phyloP scores from a whole-genome alignment of 2,888 invertebrate genomes.

The Tetrapedia diversipes region DNA sequence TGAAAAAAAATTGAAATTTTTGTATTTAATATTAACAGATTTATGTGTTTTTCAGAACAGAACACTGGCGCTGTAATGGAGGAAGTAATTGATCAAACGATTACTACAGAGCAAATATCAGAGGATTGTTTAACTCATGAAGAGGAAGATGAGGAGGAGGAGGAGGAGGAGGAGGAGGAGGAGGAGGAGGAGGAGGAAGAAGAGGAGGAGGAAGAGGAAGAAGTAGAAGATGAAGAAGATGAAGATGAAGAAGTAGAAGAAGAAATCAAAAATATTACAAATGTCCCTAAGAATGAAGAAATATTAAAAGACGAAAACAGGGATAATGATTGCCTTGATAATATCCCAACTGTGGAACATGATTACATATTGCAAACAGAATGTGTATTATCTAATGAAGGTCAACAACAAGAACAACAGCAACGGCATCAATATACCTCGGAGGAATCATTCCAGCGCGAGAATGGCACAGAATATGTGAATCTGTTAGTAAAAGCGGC shows the following conservation, averaged over 20 bases:
- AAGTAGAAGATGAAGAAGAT: not conserved
- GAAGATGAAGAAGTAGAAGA: constrained; percentile 9
- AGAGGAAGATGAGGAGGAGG: constrained; percentile 7
- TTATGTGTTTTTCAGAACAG: constrained; percentile 42
- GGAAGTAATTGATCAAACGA: constrained; percentile 31
- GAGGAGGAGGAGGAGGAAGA: not conserved
- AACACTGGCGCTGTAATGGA: constrained; percentile 31
- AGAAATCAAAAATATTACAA: constrained; percentile 15
- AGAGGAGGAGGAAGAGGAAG: not conserved
- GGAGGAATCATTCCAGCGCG: constrained; percentile 53
- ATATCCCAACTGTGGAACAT: constrained; percentile 71
- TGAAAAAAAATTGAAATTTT: not conserved
- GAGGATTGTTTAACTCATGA: constrained; percentile 12
- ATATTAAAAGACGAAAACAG: constrained; percentile 38
- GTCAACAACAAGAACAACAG: not conserved
- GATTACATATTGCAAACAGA: constrained; percentile 74
- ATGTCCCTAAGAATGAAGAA: constrained; percentile 21
- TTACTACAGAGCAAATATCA: constrained; percentile 12
- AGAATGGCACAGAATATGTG: constrained; percentile 38
- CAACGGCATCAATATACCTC: constrained; percentile 35
- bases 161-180: constrained; percentile 4
- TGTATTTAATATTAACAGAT: not conserved
- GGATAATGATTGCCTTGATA: constrained; percentile 50
- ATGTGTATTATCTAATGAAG: constrained; percentile 59
- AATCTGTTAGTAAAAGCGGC: constrained; percentile 38